Base-by-base conservation (phyloP, 2,888 invertebrate species). In the Drosophila mettleri region DNA sequence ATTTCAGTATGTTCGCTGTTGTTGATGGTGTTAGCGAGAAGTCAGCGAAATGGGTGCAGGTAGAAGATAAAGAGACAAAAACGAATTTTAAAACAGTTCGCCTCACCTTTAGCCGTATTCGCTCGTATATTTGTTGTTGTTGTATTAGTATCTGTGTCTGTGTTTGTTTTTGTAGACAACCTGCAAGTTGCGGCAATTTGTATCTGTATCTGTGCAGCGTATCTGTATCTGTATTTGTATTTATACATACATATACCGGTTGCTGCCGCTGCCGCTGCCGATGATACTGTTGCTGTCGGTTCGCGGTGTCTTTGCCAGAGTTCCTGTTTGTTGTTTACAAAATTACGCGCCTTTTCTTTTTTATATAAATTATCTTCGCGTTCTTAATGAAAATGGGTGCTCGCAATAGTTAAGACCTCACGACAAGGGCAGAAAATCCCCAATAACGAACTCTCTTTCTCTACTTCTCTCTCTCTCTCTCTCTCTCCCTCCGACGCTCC, bases 261-360 rank as follows among this genome's bases (percentile, higher is more conserved):
- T 69, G 65, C 58, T 16, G 36, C 12, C 41, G 39, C 18, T 71
- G 61, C 38, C 9, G 18, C 1, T 74, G 62, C 24, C 57, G 60
- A 31, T 67, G 45, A 2, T 34, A 24, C 7, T 22, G 33, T 6
- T 78, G 63, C 20, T 52, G 27, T 4, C 74, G 61, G 59, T 41
- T 71, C 49, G 48, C 80, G 69, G 53, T 67, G 48, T 43, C 64
- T 45, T 64, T 63, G 68, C 54, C 38, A 27, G 61, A 41, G 69
- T 74, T 78, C 67, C 71, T 74, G 74, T 70, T 86, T 86, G 67
- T 80, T 81, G 81, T 83, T 81, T 81, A 83, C 86, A 64, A 86
- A 83, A 74, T 63, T 12, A 63, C 62, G 69, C 78, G 69, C 52
- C 73, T 84, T n/a, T n/a, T 71, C 68, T 49, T 62, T 53, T 62